Evolutionary conservation across 2,113 vertebrate species (phyloP).

Genomic region (Vulpes vulpes): DNA sequence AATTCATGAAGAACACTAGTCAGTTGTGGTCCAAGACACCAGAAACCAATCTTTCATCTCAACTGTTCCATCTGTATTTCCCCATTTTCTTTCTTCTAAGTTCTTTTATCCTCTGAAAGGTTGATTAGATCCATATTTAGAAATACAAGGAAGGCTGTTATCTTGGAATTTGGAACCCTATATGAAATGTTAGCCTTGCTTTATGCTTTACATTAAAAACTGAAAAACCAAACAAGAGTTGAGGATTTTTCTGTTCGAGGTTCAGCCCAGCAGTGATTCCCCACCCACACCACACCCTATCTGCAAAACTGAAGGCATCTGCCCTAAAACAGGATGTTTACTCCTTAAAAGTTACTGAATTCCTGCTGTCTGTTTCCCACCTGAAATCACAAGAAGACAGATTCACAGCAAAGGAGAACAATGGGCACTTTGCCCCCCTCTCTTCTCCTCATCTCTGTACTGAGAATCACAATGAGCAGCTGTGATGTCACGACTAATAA

Average conservation of each 20-base stretch:
- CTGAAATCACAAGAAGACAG: slow-evolving; percentile 73
- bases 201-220: not conserved
- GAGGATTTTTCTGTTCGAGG: not conserved
- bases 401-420: slow-evolving; percentile 15
- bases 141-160: slow-evolving; percentile 7
- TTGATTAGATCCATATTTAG: slow-evolving; percentile 51
- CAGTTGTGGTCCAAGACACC: not conserved
- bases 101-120: not conserved
- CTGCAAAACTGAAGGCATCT: slow-evolving; percentile 40
- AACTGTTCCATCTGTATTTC: slow-evolving; percentile 20
- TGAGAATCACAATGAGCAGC: not conserved
- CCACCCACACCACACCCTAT: not conserved
- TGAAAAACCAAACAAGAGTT: not conserved
- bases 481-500: not conserved
- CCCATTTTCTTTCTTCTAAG: slow-evolving; percentile 1
- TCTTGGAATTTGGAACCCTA: not conserved
- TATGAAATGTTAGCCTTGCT: not conserved
- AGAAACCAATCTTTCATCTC: slow-evolving; percentile 48
- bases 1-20: not conserved
- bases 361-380: slow-evolving; percentile 51
- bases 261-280: not conserved
- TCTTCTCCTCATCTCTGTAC: not conserved
- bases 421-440: not conserved
- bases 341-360: slow-evolving; percentile 46
- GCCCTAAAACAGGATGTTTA: slow-evolving; percentile 53